Base-by-base conservation (phyloP, 30 jellyfish, hydroid and myxozoan genomes). In the Mastigias papua region DNA sequence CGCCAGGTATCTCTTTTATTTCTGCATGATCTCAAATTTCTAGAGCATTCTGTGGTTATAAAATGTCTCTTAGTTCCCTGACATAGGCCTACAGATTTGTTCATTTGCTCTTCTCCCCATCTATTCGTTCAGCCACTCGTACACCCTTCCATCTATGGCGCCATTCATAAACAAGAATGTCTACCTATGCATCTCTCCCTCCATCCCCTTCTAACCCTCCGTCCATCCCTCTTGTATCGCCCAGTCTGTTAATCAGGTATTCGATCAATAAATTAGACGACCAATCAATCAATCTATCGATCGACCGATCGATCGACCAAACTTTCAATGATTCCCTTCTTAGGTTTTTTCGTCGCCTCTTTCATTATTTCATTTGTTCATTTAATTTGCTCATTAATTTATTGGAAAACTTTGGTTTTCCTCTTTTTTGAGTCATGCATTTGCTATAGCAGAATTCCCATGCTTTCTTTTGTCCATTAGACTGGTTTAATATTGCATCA, bases 401-500 rank as follows among this genome's bases (percentile, higher is more conserved):
- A n/a, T n/a, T n/a, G n/a, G n/a, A n/a, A n/a, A n/a, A n/a, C n/a
- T n/a, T n/a, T n/a, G n/a, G n/a, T n/a, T n/a, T n/a, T n/a, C n/a
- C n/a, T n/a, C 21, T 4, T 11, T 5, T n/a, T 17, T 58, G 4
- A 3, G 54, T 11, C 54, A 3, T 37, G 5, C 11, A 37, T 3
- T 37, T 37, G 5, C 11, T 37, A 5, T 37, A 37, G 10, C 11
- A 37, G 54, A 37, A 37, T 37, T 37, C 54, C 5, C 5, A 5
- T 37, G 54, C 54, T 37, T 37, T 37, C 54, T 37, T 37, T 63
- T 11, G 97, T n/a, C 1, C 37, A 1, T 63, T 1, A 90, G 97
- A 90, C 71, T 90, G 97, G 97, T 90, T 90, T 34, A 82, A 90
- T 76, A 83, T 83, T 22, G 87, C 94, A 3, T 90, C 97, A 1